Percentiles rank a stretch among this genome's conserved stretches.
These are phyloP conservation scores for Hylyphantes graminicola DNA, from an alignment of 1,140 invertebrate genomes.

Conservation along the genomic window DNA sequence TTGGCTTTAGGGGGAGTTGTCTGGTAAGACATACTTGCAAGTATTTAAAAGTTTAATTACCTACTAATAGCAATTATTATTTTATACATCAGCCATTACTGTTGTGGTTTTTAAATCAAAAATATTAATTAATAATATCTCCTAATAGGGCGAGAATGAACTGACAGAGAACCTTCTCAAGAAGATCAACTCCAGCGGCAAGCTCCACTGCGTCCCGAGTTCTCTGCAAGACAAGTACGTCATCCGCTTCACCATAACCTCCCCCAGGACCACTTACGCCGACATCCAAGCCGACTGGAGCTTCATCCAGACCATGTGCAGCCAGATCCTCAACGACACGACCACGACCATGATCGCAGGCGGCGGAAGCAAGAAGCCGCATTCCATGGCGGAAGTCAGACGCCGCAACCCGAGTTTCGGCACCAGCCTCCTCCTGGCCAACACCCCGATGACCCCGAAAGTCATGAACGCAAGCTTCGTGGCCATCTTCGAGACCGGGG, in stretches of 20 bases:
- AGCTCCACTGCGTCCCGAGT: slow-evolving; percentile 71
- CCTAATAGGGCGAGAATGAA: slow-evolving; percentile 69
- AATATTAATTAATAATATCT: no score
- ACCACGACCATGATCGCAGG: slow-evolving; percentile 18
- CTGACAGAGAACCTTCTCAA: slow-evolving; percentile 71
- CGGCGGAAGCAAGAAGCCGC: slow-evolving; percentile 26
- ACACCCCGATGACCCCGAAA: slow-evolving; percentile 96
- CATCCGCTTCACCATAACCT: slow-evolving; percentile 93
- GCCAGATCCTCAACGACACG: slow-evolving; percentile 72
- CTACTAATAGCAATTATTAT: no score
- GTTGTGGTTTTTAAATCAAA: no score
- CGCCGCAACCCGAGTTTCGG: slow-evolving; percentile 83
- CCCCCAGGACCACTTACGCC: slow-evolving; percentile 85
- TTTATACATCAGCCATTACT: no score
- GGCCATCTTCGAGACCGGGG: slow-evolving; percentile 90
- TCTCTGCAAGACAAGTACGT: slow-evolving; percentile 81
- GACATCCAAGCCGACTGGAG: slow-evolving; percentile 91
- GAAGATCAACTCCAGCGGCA: slow-evolving; percentile 71
- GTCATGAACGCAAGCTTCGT: slow-evolving; percentile 97
- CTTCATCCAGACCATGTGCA: slow-evolving; percentile 84
- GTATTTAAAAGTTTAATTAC: no score
- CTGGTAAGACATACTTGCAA: no score
- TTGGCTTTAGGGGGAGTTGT: no score
- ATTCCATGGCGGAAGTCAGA: slow-evolving; percentile 76
- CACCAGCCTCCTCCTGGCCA: slow-evolving; percentile 88